A percentile compares a stretch with the other conserved stretches of the same genome.
Conservation (phyloP, 2,888 invertebrate species). For the Hirtodrosophila trivittata region DNA sequence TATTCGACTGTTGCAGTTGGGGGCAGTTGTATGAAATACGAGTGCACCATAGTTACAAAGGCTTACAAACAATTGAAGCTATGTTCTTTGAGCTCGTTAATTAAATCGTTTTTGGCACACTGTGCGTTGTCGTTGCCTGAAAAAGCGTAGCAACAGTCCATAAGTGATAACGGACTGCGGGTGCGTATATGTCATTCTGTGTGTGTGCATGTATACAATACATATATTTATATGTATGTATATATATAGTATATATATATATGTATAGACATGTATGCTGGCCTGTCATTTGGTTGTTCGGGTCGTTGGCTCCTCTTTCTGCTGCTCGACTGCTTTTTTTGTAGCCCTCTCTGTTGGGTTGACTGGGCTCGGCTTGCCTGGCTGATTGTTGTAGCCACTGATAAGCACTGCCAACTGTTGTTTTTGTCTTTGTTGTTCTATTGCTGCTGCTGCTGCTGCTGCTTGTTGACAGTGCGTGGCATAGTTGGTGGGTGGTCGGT, state of each 20-base stretch:
- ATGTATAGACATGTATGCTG: slow-evolving; percentile 11
- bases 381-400: slow-evolving; percentile 64
- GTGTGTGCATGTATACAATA: slow-evolving; percentile 9
- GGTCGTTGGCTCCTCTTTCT: slow-evolving; percentile 66
- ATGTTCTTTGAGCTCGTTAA: too few species aligned
- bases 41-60: too few species aligned
- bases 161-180: slow-evolving; percentile 60
- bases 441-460: background rate
- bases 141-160: slow-evolving; percentile 42
- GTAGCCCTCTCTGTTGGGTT: slow-evolving; percentile 26
- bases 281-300: slow-evolving; percentile 66
- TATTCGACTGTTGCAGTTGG: too few species aligned
- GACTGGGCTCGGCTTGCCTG: slow-evolving; percentile 34
- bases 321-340: slow-evolving; percentile 40
- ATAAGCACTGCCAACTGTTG: slow-evolving; percentile 51
- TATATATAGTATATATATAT: slow-evolving; percentile 14
- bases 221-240: slow-evolving; percentile 3
- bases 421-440: slow-evolving; percentile 5
- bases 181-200: slow-evolving; percentile 6
- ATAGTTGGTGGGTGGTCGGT: background rate
- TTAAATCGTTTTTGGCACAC: slow-evolving; percentile 19
- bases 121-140: slow-evolving; percentile 36
- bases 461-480: slow-evolving; percentile 32
- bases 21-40: too few species aligned
- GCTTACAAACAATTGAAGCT: too few species aligned